phyloP scores from a whole-genome alignment of 1,140 invertebrate species.

The Danaus plexippus region DNA sequence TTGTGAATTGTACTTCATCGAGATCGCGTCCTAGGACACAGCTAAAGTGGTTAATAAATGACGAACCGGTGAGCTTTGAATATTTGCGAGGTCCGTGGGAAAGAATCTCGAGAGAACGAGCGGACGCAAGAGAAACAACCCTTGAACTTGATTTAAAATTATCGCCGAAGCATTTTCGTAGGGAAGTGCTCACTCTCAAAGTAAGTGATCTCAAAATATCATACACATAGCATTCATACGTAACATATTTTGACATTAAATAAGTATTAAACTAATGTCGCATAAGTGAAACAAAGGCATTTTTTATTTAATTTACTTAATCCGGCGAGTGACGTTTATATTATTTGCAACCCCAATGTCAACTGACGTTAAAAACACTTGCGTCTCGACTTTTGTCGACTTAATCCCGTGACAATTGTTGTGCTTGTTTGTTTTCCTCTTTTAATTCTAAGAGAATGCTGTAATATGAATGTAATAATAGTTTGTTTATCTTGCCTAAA shows the following conservation, averaged over 20 bases:
- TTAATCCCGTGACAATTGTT: too few species aligned
- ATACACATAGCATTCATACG: too few species aligned
- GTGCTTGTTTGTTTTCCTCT: too few species aligned
- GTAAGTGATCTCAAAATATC: slow-evolving; percentile 17
- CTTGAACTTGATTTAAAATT: slow-evolving; percentile 44
- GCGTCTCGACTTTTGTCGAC: too few species aligned
- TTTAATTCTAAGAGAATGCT: neutral
- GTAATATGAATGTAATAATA: neutral
- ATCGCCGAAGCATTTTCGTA: slow-evolving; percentile 33
- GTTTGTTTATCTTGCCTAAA: slow-evolving; percentile 1
- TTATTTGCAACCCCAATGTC: too few species aligned
- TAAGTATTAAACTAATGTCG: neutral
- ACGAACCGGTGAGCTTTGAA: slow-evolving; percentile 59
- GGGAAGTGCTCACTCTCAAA: slow-evolving; percentile 41
- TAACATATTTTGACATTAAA: neutral
- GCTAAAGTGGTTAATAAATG: slow-evolving; percentile 86
- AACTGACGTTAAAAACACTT: too few species aligned
- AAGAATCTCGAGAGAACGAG: slow-evolving; percentile 27
- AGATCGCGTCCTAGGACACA: slow-evolving; percentile 84
- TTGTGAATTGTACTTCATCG: slow-evolving; percentile 85
- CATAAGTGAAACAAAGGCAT: neutral
- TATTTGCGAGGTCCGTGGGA: slow-evolving; percentile 45
- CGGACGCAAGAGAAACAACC: slow-evolving; percentile 38
- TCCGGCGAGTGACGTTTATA: too few species aligned
- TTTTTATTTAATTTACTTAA: neutral